Conservation (phyloP, 2,888 invertebrate genomes). For the Tenthredo notha region DNA sequence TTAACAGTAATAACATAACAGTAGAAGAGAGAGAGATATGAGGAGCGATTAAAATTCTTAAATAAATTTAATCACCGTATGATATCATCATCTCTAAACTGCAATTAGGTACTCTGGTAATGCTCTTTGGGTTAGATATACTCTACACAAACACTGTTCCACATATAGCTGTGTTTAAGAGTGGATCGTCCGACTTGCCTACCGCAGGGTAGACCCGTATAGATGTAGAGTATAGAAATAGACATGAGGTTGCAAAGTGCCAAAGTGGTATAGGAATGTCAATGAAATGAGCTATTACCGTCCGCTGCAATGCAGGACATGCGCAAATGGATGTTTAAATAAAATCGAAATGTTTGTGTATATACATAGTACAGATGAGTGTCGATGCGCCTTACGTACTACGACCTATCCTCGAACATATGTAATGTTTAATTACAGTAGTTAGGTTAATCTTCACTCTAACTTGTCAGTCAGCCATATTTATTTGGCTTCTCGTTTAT, state of each 20-base stretch:
- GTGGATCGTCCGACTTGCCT: neutral
- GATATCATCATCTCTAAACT: neutral
- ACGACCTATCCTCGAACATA: neutral
- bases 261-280: constrained; percentile 38
- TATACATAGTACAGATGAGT: neutral
- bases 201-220: neutral
- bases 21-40: neutral
- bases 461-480: constrained; percentile 20
- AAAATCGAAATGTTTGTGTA: neutral
- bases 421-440: neutral
- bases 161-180: neutral
- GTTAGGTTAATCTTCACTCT: neutral
- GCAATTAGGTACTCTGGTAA: neutral
- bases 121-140: neutral
- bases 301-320: neutral
- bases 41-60: neutral
- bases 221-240: constrained; percentile 22
- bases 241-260: constrained; percentile 20
- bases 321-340: neutral
- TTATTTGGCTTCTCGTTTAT: neutral
- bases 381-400: neutral
- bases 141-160: neutral
- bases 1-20: too few species aligned
- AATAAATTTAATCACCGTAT: neutral
- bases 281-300: constrained; percentile 36